Conservation (phyloP, 2,113 vertebrate genomes). For the Campylomormyrus tamandua region DNA sequence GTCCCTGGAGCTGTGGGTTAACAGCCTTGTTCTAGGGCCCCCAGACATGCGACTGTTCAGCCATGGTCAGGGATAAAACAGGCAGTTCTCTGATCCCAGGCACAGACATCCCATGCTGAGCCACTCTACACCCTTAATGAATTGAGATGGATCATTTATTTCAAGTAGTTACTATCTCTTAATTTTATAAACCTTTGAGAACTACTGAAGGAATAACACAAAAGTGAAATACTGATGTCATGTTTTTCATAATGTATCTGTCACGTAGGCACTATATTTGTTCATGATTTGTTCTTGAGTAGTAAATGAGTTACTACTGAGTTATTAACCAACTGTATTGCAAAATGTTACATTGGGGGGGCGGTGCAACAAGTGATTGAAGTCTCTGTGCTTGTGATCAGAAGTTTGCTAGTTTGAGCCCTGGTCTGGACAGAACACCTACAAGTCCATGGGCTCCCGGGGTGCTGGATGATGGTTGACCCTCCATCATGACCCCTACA, state of each 20-base stretch:
- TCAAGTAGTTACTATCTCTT: not conserved
- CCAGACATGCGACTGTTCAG: not conserved
- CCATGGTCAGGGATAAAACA: not conserved
- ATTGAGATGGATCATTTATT: not conserved
- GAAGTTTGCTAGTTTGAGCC: too few species aligned
- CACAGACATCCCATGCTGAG: not conserved
- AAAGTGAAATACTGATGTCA: not conserved
- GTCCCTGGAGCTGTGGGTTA: not conserved
- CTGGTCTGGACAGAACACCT: not conserved
- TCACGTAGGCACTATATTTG: not conserved
- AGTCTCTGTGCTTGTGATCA: too few species aligned
- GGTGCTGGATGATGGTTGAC: too few species aligned
- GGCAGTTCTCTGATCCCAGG: not conserved
- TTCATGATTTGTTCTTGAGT: not conserved
- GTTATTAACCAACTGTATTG: not conserved
- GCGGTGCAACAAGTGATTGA: too few species aligned
- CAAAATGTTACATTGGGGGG: not conserved
- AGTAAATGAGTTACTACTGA: not conserved
- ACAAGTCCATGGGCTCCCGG: not conserved
- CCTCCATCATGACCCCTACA: not conserved
- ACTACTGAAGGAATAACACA: not conserved
- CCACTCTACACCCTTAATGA: not conserved
- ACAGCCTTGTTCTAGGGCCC: not conserved
- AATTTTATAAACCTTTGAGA: not conserved
- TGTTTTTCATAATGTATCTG: not conserved